Evolutionary conservation across 2,797 vertebrate genomes (phyloP).

Genomic region (Gymnodraco acuticeps): DNA sequence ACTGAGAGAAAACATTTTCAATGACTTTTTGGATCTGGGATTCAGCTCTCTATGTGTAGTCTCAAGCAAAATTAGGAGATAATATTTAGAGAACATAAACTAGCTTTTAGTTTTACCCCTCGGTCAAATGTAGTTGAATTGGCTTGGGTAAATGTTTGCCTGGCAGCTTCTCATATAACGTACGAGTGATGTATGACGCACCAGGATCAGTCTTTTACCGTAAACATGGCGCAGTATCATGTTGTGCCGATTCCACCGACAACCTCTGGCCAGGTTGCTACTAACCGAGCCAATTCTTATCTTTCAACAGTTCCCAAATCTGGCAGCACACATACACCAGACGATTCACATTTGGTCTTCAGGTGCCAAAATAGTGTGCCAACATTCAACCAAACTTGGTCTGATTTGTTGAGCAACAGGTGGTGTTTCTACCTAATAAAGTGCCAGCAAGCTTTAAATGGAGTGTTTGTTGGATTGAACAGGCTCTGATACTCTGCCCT

Average conservation of each 20-base stretch:
- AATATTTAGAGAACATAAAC: neutral
- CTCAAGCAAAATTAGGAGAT: no score
- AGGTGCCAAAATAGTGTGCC: neutral
- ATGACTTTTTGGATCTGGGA: no score
- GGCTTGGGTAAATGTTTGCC: neutral
- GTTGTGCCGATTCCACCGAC: neutral
- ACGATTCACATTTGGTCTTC: neutral
- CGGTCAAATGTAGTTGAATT: neutral
- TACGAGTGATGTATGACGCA: neutral
- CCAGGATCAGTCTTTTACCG: neutral
- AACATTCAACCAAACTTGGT: constrained; percentile 1
- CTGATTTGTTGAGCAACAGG: neutral
- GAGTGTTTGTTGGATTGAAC: constrained; percentile 13
- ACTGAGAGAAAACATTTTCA: no score
- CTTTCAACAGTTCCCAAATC: neutral
- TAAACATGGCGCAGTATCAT: neutral
- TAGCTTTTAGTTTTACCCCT: neutral
- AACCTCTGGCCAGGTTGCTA: neutral
- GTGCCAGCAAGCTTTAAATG: constrained; percentile 8
- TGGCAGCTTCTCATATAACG: neutral
- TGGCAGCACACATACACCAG: neutral
- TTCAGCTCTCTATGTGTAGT: no score
- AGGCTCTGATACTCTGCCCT: neutral
- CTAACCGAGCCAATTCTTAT: neutral
- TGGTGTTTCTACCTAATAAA: neutral